Base-by-base conservation (phyloP, 2,113 vertebrate species). In the Emydura subglobosa region DNA sequence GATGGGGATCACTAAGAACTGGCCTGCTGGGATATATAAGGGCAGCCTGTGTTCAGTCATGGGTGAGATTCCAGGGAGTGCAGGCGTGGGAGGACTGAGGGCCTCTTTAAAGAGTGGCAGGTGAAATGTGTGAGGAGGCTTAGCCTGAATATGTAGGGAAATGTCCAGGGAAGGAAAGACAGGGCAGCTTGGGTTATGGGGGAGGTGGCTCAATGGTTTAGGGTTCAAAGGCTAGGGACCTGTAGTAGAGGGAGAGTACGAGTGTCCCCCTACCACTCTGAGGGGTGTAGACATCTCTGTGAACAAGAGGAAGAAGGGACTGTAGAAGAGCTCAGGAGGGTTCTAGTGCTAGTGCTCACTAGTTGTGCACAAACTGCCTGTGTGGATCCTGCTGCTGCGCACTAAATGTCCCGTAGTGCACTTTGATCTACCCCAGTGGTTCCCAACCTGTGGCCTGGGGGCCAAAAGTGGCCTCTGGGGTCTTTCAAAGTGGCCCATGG, bases 211-310 rank as follows among this genome's bases (percentile, higher is more conserved):
- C 24, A 25, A 31, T 27, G 19, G 3, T 8, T 4, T 81, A 51
- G 44, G 24, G 8, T n/a, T 22, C 44, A 27, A 13, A 47, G 5
- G 68, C 47, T 8, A 2, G 51, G 57, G 90, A 74, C 0, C 65
- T 72, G 24, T 1, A 12, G 31, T 10, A 57, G 3, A 86, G 7
- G 65, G 8, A 10, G 39, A 21, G 8, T 24, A 11, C 49, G 5
- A 5, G 9, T 0, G 1, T n/a, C 79, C 19, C 68, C 80, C 42
- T 4, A 54, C 34, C 78, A 89, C 89, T 51, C 57, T 25, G 22
- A 68, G 22, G 19, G 0, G 0, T 0, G 10, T 50, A 72, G 79
- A 59, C 5, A 2, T 42, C 2, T 61, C 44, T 50, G 57, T 83
- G 39, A 68, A 10, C 47, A 29, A 12, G 6, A 27, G 31, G 21